Conservation (phyloP, 1,140 invertebrate genomes). For the Halotydeus destructor region DNA sequence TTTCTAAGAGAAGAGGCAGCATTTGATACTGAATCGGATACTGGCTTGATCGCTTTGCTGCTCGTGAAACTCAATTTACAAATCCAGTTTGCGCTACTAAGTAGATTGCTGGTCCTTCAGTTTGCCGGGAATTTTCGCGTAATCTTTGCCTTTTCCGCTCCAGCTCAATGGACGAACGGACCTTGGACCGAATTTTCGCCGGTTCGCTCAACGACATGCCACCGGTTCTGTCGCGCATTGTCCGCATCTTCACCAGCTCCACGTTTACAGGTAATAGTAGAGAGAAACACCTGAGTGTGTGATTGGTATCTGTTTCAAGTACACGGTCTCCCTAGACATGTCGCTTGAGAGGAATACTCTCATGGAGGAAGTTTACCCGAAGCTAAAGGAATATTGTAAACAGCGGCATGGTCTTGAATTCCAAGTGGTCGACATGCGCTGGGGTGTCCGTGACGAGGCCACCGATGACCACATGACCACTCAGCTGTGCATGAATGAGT, state of each 20-base stretch:
- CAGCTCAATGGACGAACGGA: slow-evolving; percentile 84
- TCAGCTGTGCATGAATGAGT: slow-evolving; percentile 91
- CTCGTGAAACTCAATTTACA: no score
- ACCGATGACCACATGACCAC: slow-evolving; percentile 99
- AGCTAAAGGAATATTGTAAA: slow-evolving; percentile 86
- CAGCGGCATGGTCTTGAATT: slow-evolving; percentile 96
- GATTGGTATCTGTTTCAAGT: slow-evolving; percentile 12
- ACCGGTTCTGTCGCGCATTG: slow-evolving; percentile 89
- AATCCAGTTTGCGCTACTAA: no score
- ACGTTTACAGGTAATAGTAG: slow-evolving; percentile 84
- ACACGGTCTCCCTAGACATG: slow-evolving; percentile 46
- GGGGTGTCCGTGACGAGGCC: slow-evolving; percentile 76
- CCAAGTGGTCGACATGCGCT: slow-evolving; percentile 98
- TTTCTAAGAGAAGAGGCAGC: no score
- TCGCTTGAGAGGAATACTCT: slow-evolving; percentile 89
- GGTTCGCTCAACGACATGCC: slow-evolving; percentile 71
- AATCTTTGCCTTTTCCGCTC: neutral
- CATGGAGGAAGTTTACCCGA: slow-evolving; percentile 95
- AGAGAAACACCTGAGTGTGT: neutral
- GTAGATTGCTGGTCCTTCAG: no score
- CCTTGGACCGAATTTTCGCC: slow-evolving; percentile 68
- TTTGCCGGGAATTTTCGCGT: neutral
- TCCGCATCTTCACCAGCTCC: slow-evolving; percentile 92
- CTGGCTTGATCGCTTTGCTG: no score
- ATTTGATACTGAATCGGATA: no score